Conservation (phyloP, 1,140 invertebrate genomes). For the Ylistrum balloti region DNA sequence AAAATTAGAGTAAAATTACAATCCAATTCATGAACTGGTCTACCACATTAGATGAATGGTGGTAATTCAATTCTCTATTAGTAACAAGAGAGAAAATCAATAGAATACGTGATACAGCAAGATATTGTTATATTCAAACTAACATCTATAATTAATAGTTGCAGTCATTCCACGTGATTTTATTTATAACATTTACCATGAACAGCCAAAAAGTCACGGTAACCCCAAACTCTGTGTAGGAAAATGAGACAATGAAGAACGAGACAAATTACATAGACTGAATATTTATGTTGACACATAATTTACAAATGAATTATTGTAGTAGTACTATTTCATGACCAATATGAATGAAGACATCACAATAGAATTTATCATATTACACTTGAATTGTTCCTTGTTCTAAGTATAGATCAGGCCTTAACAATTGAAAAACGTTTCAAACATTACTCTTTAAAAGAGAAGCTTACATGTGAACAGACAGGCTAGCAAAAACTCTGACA, state of each 20-base stretch:
- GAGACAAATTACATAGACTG: neutral
- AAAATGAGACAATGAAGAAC: neutral
- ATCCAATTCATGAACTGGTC: no score
- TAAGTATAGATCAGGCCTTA: neutral
- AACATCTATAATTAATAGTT: no score
- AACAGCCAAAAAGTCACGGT: no score
- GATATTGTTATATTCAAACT: no score
- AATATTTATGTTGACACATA: neutral
- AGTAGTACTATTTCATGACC: neutral
- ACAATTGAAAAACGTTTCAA: neutral
- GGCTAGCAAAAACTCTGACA: neutral
- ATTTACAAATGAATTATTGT: neutral
- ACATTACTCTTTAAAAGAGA: neutral
- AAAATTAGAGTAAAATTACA: no score
- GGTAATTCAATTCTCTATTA: no score
- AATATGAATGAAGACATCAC: neutral
- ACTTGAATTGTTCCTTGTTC: neutral
- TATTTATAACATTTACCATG: no score
- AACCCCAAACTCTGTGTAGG: neutral
- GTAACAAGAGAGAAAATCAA: no score
- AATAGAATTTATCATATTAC: neutral
- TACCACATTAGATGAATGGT: no score
- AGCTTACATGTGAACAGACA: neutral
- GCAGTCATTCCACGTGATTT: no score
- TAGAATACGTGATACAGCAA: no score